Evolutionary conservation across 2,888 invertebrate genomes (phyloP), one percentile per base, ranked within the genome.

Genomic region (Zeuzera pyrina): DNA sequence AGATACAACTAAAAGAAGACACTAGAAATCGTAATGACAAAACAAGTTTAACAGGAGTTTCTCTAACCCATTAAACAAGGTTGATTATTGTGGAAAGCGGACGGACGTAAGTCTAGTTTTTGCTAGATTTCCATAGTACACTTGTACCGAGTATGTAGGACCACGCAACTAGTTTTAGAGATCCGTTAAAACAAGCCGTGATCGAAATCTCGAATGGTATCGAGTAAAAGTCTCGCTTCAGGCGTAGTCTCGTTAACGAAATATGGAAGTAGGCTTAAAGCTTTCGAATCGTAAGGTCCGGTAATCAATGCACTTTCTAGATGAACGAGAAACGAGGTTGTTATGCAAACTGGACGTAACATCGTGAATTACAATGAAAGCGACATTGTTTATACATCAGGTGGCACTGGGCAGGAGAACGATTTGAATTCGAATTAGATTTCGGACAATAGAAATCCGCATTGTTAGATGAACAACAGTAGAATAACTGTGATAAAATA

Each of bases 261-360:
- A 74, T 71, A 68, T 74, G 65, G 73, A 73, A 66, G 74, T 73
- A 57, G 76, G 68, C 46, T 52, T 49, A 39, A 55, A 73, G 81
- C 81, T 81, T 81, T 79, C 78, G 62, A 76, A 76, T 63, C n/a
- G n/a, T n/a, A n/a, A 61, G 62, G 63, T 55, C 55, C 57, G 56
- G 52, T 52, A 64, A 64, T 62, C 55, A 63, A 74, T 71, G 68
- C 66, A 73, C 81, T 83, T 83, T 83, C 81, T 79, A 83, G 68
- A 69, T 68, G 66, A 69, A 67, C 58, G 63, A 49, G 52, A 65
- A 69, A 67, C 58, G 63, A 49, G 52, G 52, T 55, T 64, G 66
- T 72, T 77, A 79, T 77, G 79, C 77, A 76, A 78, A 81, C 72
- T 53, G 58, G 50, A 68, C 59, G 71, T 73, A 69, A 74, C 77